Evolutionary conservation across 1,140 invertebrate species (phyloP).

Genomic region (Aricia agestis): DNA sequence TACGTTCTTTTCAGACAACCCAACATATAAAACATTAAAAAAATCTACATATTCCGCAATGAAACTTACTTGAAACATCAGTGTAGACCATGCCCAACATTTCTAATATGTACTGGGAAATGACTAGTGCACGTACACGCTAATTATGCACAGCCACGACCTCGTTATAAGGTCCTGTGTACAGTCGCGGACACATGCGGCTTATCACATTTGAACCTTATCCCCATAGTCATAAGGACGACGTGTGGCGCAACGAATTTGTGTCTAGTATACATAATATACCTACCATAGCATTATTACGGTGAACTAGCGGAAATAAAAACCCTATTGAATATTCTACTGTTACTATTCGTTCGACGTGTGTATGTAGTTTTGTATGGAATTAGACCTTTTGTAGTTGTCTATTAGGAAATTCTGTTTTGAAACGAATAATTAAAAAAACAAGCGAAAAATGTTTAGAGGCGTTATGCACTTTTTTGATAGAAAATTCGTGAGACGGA

Average conservation of each 20-base stretch:
- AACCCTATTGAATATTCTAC: not conserved
- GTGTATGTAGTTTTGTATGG: not conserved
- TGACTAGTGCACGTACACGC: conserved; percentile 13
- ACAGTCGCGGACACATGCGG: not conserved
- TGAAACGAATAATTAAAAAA: no score
- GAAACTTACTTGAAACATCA: not conserved
- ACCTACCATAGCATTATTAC: not conserved
- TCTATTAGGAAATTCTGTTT: no score
- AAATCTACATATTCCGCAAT: no score
- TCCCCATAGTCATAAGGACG: not conserved
- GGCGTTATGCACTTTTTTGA: no score
- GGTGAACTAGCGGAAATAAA: not conserved
- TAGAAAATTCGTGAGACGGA: no score
- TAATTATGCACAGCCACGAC: conserved; percentile 13
- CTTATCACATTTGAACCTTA: not conserved
- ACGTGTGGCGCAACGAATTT: not conserved
- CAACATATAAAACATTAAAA: no score
- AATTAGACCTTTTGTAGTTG: not conserved
- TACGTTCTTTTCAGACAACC: no score
- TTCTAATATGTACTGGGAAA: conserved; percentile 15
- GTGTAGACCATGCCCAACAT: not conserved
- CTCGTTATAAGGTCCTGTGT: conserved; percentile 14
- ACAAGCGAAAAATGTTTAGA: no score
- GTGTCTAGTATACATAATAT: not conserved
- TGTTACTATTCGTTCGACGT: not conserved